A percentile compares a stretch with the other conserved stretches of the same genome.
Evolutionary conservation across 2,888 invertebrate genomes (phyloP).

Genomic region (Oscheius onirici): DNA sequence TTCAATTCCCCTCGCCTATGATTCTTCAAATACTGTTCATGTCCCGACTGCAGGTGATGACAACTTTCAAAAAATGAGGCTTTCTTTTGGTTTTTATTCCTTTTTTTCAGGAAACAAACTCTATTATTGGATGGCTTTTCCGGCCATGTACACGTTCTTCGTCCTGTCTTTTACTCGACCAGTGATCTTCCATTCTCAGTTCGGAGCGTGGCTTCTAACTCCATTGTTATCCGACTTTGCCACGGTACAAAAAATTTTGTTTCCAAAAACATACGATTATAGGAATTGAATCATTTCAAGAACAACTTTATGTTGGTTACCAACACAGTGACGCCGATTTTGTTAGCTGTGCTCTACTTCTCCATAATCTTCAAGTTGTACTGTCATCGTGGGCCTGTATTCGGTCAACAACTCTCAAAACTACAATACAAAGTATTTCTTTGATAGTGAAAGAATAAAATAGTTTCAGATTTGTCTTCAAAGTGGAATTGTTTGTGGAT

Average conservation of each 20-base stretch:
- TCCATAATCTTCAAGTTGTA: background rate
- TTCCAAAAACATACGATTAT: background rate
- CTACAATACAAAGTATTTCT: background rate
- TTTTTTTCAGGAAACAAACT: background rate
- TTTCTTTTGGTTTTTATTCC: too few species aligned
- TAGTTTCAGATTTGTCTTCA: slow-evolving; percentile 10
- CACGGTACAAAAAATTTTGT: background rate
- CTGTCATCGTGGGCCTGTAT: background rate
- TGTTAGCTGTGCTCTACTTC: background rate
- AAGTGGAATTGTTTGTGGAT: slow-evolving; percentile 9
- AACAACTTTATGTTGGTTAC: background rate
- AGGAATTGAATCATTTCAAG: background rate
- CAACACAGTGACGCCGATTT: background rate
- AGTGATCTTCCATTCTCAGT: slow-evolving; percentile 13
- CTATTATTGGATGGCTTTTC: slow-evolving; percentile 11
- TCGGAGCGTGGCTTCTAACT: slow-evolving; percentile 13
- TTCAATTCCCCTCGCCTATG: too few species aligned
- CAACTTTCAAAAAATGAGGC: too few species aligned
- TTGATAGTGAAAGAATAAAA: background rate
- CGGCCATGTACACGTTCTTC: slow-evolving; percentile 1
- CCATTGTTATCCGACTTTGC: background rate
- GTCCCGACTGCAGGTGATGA: too few species aligned
- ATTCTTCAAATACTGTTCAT: too few species aligned
- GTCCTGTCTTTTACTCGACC: slow-evolving; percentile 5
- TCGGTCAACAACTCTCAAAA: slow-evolving; percentile 5